These are phyloP conservation scores for Bergia sp. DNA, from an alignment of 92 coral and sea anemone species.

Conservation along the genomic window DNA sequence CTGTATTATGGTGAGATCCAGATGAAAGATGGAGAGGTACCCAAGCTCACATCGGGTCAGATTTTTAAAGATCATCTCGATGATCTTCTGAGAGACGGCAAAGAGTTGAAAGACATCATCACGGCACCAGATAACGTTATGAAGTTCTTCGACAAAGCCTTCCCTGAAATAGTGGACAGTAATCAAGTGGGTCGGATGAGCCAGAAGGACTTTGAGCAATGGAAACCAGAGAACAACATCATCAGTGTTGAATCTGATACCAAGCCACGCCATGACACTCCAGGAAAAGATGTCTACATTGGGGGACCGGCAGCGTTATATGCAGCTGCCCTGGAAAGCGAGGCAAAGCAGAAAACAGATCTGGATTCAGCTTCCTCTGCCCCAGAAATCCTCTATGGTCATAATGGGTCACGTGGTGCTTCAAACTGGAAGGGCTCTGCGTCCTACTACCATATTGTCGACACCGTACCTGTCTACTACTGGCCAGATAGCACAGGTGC, in stretches of 20 bases:
- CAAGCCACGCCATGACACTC: too few relatives aligned
- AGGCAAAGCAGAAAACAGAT: too few relatives aligned
- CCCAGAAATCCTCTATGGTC: slow-evolving; percentile 6
- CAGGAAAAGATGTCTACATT: too few relatives aligned
- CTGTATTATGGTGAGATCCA: too few relatives aligned
- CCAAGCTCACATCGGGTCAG: too few relatives aligned
- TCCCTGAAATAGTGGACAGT: not conserved
- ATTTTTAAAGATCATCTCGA: not conserved
- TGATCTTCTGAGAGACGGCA: slow-evolving; percentile 1
- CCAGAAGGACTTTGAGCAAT: too few relatives aligned
- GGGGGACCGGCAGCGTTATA: too few relatives aligned
- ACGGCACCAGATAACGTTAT: slow-evolving; percentile 9
- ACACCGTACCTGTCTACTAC: slow-evolving; percentile 5
- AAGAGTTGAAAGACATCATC: not conserved
- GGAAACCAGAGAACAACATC: too few relatives aligned
- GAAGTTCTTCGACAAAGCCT: not conserved
- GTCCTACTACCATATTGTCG: slow-evolving; percentile 3
- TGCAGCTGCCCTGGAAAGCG: too few relatives aligned
- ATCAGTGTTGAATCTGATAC: too few relatives aligned
- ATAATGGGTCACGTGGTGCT: slow-evolving; percentile 1
- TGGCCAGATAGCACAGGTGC: slow-evolving; percentile 13
- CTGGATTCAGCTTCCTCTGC: too few relatives aligned
- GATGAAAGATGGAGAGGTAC: too few relatives aligned
- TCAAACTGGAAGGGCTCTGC: slow-evolving; percentile 11
- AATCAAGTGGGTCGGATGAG: not conserved